Base-by-base conservation (phyloP, 2,797 vertebrate species). In the Enteromius viviparus region DNA sequence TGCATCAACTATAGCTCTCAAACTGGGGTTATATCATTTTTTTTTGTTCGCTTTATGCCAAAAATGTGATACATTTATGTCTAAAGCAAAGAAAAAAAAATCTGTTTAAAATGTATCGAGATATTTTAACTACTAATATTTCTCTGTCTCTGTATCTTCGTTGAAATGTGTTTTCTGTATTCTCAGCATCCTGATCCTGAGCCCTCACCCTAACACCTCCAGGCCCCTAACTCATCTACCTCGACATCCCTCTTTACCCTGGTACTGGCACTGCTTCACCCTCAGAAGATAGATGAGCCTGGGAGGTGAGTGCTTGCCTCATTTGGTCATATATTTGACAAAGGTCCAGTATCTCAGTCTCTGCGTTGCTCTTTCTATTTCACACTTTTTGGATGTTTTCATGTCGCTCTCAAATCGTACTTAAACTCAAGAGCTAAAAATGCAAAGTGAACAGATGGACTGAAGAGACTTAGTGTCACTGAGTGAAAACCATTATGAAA, bases 231-330 rank as follows among this genome's bases (percentile, higher is more conserved):
- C 17, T 32, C 32, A 53, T 37, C 71, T 15, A 70, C 26, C 26
- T 26, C 26, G 26, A 26, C 26, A 26, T 26, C 26, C 47, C 81
- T 69, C 19, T 72, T 23, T 66, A 65, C 53, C 14, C 45, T 74
- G 23, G 11, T 58, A 9, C 69, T 84, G 81, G 47, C 55, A 70
- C 58, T 37, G 51, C 47, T 70, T 29, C 40, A 15, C 29, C 83
- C 34, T 76, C 53, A 58, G 49, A 68, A 78, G 42, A 82, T 83
- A 81, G 68, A 89, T 85, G 87, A 87, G 76, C 81, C 85, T 83
- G 78, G 68, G 83, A 89, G 87, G 89, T 88, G 76, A 85, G 87
- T 6, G 4, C 40, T 6, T 58, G 49, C 74, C 34, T 68, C 74
- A 55, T 7, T 51, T 60, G 45, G 10, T 81, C 60, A 42, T 37